A percentile compares a stretch with the other conserved stretches of the same genome.
These are phyloP conservation scores for Amphiprion ocellaris DNA, from an alignment of 2,113 vertebrate genomes.

Conservation along the genomic window DNA sequence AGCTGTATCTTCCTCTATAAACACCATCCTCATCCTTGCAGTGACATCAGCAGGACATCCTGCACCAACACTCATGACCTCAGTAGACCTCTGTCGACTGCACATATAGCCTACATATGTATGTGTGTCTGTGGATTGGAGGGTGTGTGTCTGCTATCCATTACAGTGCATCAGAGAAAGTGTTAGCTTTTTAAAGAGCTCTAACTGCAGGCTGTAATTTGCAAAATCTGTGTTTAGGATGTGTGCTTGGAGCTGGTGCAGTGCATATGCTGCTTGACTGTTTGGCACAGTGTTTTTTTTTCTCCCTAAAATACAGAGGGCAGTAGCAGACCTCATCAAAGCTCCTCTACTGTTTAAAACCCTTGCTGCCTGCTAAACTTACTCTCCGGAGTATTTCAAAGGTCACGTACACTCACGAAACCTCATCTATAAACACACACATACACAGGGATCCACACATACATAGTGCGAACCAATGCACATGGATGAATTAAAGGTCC, in stretches of 20 bases:
- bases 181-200: conserved; percentile 66
- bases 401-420: conserved; percentile 47
- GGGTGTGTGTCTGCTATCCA: conserved; percentile 53
- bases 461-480: background rate
- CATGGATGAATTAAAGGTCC: background rate
- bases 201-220: conserved; percentile 69
- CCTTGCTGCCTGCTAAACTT: conserved; percentile 48
- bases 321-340: conserved; percentile 75
- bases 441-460: background rate
- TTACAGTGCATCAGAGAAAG: conserved; percentile 68
- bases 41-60: conserved; percentile 65
- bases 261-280: conserved; percentile 48
- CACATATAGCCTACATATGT: conserved; percentile 16
- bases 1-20: conserved; percentile 40
- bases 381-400: conserved; percentile 49
- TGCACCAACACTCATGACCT: conserved; percentile 51
- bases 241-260: conserved; percentile 48
- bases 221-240: conserved; percentile 59
- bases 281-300: conserved; percentile 48
- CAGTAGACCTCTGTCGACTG: conserved; percentile 39
- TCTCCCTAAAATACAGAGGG: conserved; percentile 66
- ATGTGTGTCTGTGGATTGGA: conserved; percentile 18
- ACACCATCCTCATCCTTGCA: conserved; percentile 36
- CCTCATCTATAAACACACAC: conserved; percentile 19
- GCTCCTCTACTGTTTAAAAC: conserved; percentile 56